Base-by-base conservation (phyloP, 2,113 vertebrate genomes). In the Phaethon lepturus region DNA sequence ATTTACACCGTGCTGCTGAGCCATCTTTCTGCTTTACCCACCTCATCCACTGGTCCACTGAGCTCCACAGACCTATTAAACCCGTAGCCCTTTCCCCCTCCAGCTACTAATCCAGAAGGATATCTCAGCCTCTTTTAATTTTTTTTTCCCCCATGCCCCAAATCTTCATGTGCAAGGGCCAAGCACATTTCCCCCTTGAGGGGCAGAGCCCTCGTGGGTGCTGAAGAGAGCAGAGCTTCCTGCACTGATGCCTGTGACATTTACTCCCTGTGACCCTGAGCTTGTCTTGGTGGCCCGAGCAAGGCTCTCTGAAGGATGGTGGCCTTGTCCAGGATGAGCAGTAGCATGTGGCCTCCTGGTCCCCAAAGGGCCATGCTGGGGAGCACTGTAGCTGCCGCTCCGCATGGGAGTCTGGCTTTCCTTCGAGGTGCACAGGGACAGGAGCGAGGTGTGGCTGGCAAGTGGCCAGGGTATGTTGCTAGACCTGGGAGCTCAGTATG, bases 341-440 rank as follows among this genome's bases (percentile, higher is more conserved):
- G 52, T 6, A 53, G 63, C 17, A 8, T 1, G 7, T 56, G 60
- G 38, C 64, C 55, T 88, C 10, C 47, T 44, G 23, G 49, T 59
- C 59, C 53, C 67, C 14, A 26, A 40, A 68, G 31, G 10, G 35
- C 47, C 0, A 1, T 60, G 14, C 55, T 78, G 50, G 49, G 49
- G 19, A 69, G 26, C 0, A 2, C 63, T 47, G 17, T n/a, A 47
- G 47, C 24, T 58, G 63, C 47, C 1, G 1, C 26, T 80, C 23
- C 4, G 1, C 9, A 1, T 29, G 18, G 19, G 42, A 88, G 8
- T 14, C 40, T 22, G 63, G 13, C 24, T 81, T 73, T 90, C 56
- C 49, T 72, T 55, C 0, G 1, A 89, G 40, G 40, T 56, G 13
- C 12, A 1, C 0, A 0, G 55, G 11, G 22, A 60, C 66, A 47